These are phyloP conservation scores for Frankliniella fusca DNA, from an alignment of 2,888 invertebrate species.

Conservation along the genomic window DNA sequence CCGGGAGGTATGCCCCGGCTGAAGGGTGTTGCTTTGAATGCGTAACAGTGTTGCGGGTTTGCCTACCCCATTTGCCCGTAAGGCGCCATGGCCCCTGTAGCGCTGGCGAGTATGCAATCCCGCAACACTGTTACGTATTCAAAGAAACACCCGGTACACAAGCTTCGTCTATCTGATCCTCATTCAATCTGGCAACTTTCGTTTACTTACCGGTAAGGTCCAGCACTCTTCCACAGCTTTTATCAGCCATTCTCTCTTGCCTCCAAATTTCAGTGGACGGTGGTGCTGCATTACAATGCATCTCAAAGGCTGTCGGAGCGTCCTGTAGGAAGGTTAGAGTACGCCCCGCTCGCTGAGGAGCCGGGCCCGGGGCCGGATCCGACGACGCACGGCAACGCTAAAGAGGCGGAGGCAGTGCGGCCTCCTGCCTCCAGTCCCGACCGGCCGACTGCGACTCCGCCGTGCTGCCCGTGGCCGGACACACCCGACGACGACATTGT, in stretches of 20 bases:
- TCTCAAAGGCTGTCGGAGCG: not conserved
- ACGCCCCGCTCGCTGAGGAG: not conserved
- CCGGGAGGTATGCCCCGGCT: not conserved
- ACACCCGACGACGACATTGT: not conserved
- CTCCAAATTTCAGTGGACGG: not conserved
- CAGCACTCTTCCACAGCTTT: no score
- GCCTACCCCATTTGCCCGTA: no score
- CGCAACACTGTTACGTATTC: no score
- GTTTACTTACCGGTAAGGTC: not conserved
- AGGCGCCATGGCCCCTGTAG: no score
- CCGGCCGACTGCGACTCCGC: not conserved
- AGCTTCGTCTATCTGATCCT: no score
- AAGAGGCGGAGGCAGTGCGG: not conserved
- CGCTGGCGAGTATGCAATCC: no score
- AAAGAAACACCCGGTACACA: not conserved
- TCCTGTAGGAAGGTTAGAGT: not conserved
- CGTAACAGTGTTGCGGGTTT: no score
- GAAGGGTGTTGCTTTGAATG: no score
- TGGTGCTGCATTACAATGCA: conserved; percentile 1
- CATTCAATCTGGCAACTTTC: no score
- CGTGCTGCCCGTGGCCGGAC: not conserved
- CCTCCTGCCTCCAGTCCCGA: not conserved
- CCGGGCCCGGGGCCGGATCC: not conserved
- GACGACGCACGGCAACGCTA: not conserved
- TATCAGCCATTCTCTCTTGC: no score